Conservation (phyloP, 2,888 invertebrate species). For the Tortricodes alternella region DNA sequence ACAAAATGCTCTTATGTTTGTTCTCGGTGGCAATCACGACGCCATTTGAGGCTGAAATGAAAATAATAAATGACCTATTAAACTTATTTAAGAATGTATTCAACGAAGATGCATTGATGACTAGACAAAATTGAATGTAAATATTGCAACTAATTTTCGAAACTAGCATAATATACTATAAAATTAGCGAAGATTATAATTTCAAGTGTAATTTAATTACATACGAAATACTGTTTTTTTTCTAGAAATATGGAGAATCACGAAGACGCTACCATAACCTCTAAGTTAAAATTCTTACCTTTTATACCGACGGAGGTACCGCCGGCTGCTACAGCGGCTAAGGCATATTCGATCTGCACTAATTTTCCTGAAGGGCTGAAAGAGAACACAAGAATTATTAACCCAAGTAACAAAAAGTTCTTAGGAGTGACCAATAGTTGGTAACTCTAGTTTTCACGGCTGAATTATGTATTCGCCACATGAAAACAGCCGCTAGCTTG, state of each 20-base stretch:
- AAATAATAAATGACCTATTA: too few relatives aligned
- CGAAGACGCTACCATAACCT: slow-evolving; percentile 38
- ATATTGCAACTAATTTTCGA: background rate
- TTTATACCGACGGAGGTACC: slow-evolving; percentile 99
- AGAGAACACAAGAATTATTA: slow-evolving; percentile 45
- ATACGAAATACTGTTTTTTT: background rate
- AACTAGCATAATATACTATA: background rate
- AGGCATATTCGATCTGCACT: slow-evolving; percentile 99
- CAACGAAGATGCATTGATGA: slow-evolving; percentile 13
- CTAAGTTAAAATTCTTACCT: slow-evolving; percentile 80
- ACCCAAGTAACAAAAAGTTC: slow-evolving; percentile 34
- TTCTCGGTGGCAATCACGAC: slow-evolving; percentile 99
- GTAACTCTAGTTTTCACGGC: slow-evolving; percentile 2
- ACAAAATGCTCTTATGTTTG: slow-evolving; percentile 97
- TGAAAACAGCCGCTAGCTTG: background rate
- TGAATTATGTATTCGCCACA: background rate
- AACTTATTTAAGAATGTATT: background rate
- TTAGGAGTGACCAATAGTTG: slow-evolving; percentile 19
- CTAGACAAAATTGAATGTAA: slow-evolving; percentile 11
- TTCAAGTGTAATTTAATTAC: too few relatives aligned
- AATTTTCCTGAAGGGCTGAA: slow-evolving; percentile 98
- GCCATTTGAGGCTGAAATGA: slow-evolving; percentile 94
- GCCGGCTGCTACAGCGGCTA: slow-evolving; percentile 99
- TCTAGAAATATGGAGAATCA: background rate
- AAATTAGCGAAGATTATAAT: too few relatives aligned